These are phyloP conservation scores for Lepisosteus oculatus DNA, from an alignment of 2,113 vertebrate species.

Conservation along the genomic window DNA sequence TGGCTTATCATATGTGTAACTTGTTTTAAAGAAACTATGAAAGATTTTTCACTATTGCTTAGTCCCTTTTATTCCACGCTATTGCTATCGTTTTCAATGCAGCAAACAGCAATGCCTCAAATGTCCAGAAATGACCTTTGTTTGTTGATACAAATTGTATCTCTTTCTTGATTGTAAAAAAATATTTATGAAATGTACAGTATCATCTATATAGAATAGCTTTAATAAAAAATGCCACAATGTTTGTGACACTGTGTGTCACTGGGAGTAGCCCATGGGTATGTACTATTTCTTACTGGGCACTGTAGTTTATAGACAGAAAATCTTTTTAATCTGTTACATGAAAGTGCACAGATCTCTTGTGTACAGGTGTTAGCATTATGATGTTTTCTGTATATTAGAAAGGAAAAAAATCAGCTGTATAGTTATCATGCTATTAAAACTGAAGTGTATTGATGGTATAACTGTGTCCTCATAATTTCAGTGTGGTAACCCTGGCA, in stretches of 20 bases:
- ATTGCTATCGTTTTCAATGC: constrained; percentile 50
- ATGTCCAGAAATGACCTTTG: constrained; percentile 98
- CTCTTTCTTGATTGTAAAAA: constrained; percentile 98
- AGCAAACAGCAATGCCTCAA: constrained; percentile 90
- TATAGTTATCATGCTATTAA: constrained; percentile 3
- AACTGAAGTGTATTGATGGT: constrained; percentile 10
- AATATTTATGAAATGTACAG: constrained; percentile 79
- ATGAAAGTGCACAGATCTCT: constrained; percentile 60
- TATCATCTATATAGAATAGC: constrained; percentile 77
- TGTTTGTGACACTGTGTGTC: constrained; percentile 97
- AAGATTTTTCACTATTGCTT: too few relatives aligned
- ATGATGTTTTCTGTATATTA: constrained; percentile 65
- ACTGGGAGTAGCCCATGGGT: constrained; percentile 88
- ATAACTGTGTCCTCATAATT: constrained; percentile 8
- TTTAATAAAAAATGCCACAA: constrained; percentile 82
- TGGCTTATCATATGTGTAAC: too few relatives aligned
- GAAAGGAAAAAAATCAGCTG: constrained; percentile 27
- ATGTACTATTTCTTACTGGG: constrained; percentile 71
- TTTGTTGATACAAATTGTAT: constrained; percentile 99
- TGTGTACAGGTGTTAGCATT: constrained; percentile 70
- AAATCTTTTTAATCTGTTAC: constrained; percentile 73
- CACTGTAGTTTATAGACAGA: constrained; percentile 81
- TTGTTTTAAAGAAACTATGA: too few relatives aligned
- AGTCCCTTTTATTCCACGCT: constrained; percentile 4
- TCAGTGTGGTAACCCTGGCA: not conserved